These are phyloP conservation scores for Gymnothorax javanicus DNA, from an alignment of 2,797 vertebrate genomes.

Conservation along the genomic window DNA sequence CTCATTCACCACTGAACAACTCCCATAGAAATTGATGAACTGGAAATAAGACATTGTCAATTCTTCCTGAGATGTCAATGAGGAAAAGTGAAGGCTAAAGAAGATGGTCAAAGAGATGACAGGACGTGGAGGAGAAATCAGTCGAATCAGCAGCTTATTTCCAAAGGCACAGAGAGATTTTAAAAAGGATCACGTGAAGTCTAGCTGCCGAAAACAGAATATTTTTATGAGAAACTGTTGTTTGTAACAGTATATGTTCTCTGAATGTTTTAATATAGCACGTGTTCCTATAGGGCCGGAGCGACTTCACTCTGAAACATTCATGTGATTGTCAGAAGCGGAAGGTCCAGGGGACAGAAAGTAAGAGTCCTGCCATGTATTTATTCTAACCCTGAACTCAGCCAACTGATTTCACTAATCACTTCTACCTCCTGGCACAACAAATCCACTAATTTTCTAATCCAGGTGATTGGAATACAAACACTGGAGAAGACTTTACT, in stretches of 20 bases:
- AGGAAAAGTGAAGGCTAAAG: neutral
- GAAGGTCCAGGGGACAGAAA: no score
- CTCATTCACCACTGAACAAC: no score
- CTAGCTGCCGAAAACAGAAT: neutral
- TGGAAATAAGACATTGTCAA: neutral
- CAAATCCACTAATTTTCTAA: no score
- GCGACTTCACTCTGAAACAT: neutral
- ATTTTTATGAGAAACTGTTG: neutral
- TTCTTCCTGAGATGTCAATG: constrained; percentile 25
- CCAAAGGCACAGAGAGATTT: neutral
- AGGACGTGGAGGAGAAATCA: neutral
- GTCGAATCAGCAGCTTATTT: neutral
- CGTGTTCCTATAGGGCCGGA: neutral
- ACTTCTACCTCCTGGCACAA: no score
- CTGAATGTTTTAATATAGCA: neutral
- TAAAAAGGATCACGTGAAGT: neutral
- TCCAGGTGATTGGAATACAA: no score
- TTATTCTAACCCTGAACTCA: no score
- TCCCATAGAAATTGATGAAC: no score
- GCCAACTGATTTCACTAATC: no score
- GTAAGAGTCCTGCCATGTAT: no score
- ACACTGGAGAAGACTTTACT: no score
- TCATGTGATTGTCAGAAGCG: neutral
- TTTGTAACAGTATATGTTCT: neutral
- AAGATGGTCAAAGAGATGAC: constrained; percentile 18